A percentile compares a stretch with the other conserved stretches of the same genome.
These are phyloP conservation scores for Julus scandinavius DNA, from an alignment of 2,888 invertebrate genomes.

Conservation along the genomic window DNA sequence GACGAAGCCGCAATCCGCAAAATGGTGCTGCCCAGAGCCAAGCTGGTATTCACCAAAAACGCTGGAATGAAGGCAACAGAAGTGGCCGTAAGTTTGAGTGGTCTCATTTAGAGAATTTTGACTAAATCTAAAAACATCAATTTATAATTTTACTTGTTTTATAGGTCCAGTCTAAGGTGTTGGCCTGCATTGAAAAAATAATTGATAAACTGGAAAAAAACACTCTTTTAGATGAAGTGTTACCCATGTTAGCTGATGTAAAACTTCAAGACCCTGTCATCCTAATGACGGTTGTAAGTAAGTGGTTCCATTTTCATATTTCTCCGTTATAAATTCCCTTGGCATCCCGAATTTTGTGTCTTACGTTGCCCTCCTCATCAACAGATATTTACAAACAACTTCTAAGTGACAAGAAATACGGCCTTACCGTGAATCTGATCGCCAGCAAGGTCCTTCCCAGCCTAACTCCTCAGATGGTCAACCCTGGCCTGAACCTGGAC, in stretches of 20 bases:
- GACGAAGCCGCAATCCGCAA: conserved; percentile 83
- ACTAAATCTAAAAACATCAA: neutral
- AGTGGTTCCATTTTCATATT: conserved; percentile 69
- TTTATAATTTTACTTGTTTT: neutral
- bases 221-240: conserved; percentile 88
- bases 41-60: conserved; percentile 76
- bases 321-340: neutral
- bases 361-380: neutral
- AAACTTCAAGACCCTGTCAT: conserved; percentile 89
- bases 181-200: conserved; percentile 75
- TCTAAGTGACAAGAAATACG: conserved; percentile 90
- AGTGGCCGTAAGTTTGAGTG: conserved; percentile 63
- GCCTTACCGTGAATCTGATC: conserved; percentile 88
- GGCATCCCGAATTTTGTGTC: neutral
- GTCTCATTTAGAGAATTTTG: neutral
- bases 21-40: conserved; percentile 85
- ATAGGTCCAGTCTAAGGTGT: conserved; percentile 66
- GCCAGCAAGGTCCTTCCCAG: conserved; percentile 94
- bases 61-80: conserved; percentile 75
- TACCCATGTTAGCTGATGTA: conserved; percentile 88
- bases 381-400: conserved; percentile 90
- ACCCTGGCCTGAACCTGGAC: conserved; percentile 83
- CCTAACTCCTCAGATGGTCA: conserved; percentile 90
- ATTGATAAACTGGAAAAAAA: conserved; percentile 85
- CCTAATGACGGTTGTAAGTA: conserved; percentile 90